Evolutionary conservation across 2,888 invertebrate species (phyloP).

Genomic region (Trachelus iudaicus): DNA sequence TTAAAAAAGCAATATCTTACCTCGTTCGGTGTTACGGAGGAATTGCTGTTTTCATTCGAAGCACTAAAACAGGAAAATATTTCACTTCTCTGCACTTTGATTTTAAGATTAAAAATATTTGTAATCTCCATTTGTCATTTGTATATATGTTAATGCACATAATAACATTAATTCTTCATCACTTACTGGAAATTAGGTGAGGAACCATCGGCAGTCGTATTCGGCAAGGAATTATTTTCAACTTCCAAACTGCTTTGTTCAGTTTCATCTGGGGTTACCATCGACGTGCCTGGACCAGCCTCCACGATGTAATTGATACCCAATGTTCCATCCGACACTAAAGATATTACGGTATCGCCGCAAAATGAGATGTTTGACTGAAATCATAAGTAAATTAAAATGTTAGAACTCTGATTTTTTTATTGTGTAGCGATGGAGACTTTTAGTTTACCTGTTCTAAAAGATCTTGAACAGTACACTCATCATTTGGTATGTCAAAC

Average conservation of each 20-base stretch:
- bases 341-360: conserved; percentile 78
- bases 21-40: conserved; percentile 41
- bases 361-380: conserved; percentile 78
- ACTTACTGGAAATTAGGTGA: conserved; percentile 34
- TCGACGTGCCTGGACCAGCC: conserved; percentile 66
- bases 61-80: conserved; percentile 32
- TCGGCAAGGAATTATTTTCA: conserved; percentile 8
- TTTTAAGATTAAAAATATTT: conserved; percentile 10
- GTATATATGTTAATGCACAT: background rate
- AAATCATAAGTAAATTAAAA: conserved; percentile 40
- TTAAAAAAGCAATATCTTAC: conserved; percentile 30
- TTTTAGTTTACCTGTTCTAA: conserved; percentile 74
- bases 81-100: conserved; percentile 11
- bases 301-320: conserved; percentile 86
- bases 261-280: conserved; percentile 2
- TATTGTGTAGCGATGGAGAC: background rate
- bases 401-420: background rate
- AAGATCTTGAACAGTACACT: conserved; percentile 84
- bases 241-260: conserved; percentile 2
- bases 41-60: conserved; percentile 51
- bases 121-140: background rate
- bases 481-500: conserved; percentile 83
- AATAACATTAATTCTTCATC: background rate
- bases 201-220: conserved; percentile 21
- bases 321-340: conserved; percentile 78